Percentiles rank a stretch among this genome's conserved stretches.
phyloP scores from a whole-genome alignment of 2,797 vertebrate species.

The Limnodromus scolopaceus region DNA sequence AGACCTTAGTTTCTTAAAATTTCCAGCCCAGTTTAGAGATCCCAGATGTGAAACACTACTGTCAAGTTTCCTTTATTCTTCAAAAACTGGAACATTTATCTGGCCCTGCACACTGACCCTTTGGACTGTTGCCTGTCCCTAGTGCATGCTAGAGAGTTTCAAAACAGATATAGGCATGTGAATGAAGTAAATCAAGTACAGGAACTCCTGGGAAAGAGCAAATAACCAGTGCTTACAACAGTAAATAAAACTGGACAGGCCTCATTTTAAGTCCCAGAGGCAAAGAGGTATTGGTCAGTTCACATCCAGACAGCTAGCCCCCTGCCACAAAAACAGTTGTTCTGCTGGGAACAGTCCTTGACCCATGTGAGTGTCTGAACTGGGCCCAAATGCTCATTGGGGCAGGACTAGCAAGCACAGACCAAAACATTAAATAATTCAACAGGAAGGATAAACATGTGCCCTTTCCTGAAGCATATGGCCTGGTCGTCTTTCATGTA shows the following conservation, averaged over 20 bases:
- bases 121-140: not conserved
- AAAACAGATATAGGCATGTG: not conserved
- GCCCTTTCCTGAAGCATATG: not conserved
- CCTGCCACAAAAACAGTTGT: not conserved
- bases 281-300: not conserved
- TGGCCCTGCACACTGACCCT: not conserved
- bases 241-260: not conserved
- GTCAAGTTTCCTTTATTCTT: not conserved
- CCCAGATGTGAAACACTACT: not conserved
- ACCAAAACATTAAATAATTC: not conserved
- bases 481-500: not conserved
- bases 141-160: not conserved
- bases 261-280: not conserved
- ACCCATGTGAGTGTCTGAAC: not conserved
- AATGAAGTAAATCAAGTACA: slow-evolving; percentile 17
- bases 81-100: not conserved
- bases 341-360: not conserved
- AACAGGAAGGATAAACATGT: not conserved
- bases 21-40: not conserved
- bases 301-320: not conserved
- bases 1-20: not conserved
- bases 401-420: not conserved
- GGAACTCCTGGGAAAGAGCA: slow-evolving; percentile 20
- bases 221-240: not conserved
- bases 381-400: not conserved